phyloP scores from a whole-genome alignment of 2,113 vertebrate species.

The Pitta sordida region DNA sequence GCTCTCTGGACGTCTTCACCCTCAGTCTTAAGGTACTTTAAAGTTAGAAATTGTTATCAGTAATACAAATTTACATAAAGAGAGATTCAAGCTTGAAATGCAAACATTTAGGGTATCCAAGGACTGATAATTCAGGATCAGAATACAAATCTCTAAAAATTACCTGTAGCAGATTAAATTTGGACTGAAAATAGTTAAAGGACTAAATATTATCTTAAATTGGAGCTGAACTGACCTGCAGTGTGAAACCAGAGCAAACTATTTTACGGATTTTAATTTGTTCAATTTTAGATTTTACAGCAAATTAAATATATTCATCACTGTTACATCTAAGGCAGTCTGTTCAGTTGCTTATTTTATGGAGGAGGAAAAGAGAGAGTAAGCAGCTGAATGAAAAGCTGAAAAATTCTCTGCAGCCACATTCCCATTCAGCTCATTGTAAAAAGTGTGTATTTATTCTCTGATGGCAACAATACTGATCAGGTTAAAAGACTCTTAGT shows the following conservation, averaged over 20 bases:
- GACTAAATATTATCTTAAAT: background rate
- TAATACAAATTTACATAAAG: background rate
- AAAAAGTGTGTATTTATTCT: background rate
- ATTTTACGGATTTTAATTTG: background rate
- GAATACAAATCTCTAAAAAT: background rate
- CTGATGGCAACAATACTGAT: background rate
- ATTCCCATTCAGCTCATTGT: background rate
- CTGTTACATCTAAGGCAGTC: background rate
- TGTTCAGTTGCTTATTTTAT: slow-evolving; percentile 40
- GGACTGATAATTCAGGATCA: background rate
- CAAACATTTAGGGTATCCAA: background rate
- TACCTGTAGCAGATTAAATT: background rate
- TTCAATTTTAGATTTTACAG: slow-evolving; percentile 33
- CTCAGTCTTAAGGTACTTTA: background rate
- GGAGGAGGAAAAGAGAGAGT: background rate
- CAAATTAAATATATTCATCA: slow-evolving; percentile 47
- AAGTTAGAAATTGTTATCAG: background rate
- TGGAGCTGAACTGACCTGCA: background rate
- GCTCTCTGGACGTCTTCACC: background rate
- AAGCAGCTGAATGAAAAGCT: slow-evolving; percentile 31
- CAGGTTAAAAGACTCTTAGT: background rate
- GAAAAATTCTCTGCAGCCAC: slow-evolving; percentile 17
- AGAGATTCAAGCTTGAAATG: background rate
- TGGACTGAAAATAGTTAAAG: background rate
- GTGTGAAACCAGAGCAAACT: background rate